A percentile compares a stretch with the other conserved stretches of the same genome.
These are phyloP conservation scores for Rhagologus leucostigma DNA, from an alignment of 2,113 vertebrate genomes.

Conservation along the genomic window DNA sequence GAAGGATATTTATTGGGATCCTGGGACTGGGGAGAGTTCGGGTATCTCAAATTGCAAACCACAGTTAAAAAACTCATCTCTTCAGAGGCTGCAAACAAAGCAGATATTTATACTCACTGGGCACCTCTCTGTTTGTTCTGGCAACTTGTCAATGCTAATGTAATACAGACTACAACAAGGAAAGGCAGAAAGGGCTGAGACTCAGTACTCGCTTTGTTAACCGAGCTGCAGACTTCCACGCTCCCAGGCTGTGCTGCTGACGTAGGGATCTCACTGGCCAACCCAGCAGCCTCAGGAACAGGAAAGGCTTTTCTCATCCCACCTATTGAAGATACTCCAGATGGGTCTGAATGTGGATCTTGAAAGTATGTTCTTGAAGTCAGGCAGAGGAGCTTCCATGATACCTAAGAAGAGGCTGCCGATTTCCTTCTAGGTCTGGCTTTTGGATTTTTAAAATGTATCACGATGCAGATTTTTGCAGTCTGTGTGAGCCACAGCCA, in stretches of 20 bases:
- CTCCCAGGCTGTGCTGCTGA: background rate
- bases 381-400: background rate
- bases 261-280: background rate
- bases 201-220: background rate
- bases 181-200: background rate
- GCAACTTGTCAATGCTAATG: background rate
- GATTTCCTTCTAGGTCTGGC: background rate
- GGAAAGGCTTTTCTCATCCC: background rate
- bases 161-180: background rate
- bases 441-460: background rate
- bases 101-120: background rate
- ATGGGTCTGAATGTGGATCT: background rate
- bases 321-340: background rate
- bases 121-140: background rate
- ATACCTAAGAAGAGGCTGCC: background rate
- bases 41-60: background rate
- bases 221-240: accelerated
- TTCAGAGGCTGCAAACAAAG: background rate
- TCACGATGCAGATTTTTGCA: background rate
- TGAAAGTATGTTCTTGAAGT: background rate
- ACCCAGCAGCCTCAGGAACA: background rate
- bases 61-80: background rate
- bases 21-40: background rate
- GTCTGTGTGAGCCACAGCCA: background rate
- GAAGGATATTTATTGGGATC: background rate